These are phyloP conservation scores for Notarius lentiginosus DNA, from an alignment of 2,113 vertebrate genomes.

Conservation along the genomic window DNA sequence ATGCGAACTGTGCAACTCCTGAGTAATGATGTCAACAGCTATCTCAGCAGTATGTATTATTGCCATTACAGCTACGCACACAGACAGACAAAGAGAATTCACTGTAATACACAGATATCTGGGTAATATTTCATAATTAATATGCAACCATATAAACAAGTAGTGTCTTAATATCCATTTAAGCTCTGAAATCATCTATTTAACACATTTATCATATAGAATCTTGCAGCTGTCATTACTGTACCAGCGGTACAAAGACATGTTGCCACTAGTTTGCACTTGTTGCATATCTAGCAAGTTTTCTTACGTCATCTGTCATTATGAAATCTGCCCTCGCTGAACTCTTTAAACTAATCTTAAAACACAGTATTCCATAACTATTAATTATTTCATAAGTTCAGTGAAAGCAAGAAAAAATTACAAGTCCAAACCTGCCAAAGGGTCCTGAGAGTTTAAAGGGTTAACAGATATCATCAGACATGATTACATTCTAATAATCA, in stretches of 20 bases:
- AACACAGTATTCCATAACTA: background rate
- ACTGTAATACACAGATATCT: conserved; percentile 15
- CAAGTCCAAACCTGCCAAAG: background rate
- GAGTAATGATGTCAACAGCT: conserved; percentile 55
- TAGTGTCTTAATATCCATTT: conserved; percentile 13
- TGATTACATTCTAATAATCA: background rate
- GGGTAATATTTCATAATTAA: conserved; percentile 19
- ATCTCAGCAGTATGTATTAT: conserved; percentile 49
- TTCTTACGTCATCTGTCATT: background rate
- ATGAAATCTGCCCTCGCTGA: background rate
- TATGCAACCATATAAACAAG: conserved; percentile 20
- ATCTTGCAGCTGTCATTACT: background rate
- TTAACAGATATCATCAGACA: background rate
- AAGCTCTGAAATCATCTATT: background rate
- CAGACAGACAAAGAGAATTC: conserved; percentile 10
- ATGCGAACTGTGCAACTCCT: conserved; percentile 46
- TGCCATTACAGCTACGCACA: conserved; percentile 36
- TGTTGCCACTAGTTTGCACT: conserved; percentile 9
- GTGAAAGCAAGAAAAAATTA: background rate
- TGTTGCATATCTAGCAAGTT: background rate
- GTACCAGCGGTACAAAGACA: background rate
- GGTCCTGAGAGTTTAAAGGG: background rate
- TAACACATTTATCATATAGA: background rate
- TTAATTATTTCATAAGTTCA: background rate
- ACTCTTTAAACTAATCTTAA: background rate